A percentile compares a stretch with the other conserved stretches of the same genome.
Evolutionary conservation across 2,797 vertebrate species (phyloP).

Genomic region (Tokudaia muenninki): DNA sequence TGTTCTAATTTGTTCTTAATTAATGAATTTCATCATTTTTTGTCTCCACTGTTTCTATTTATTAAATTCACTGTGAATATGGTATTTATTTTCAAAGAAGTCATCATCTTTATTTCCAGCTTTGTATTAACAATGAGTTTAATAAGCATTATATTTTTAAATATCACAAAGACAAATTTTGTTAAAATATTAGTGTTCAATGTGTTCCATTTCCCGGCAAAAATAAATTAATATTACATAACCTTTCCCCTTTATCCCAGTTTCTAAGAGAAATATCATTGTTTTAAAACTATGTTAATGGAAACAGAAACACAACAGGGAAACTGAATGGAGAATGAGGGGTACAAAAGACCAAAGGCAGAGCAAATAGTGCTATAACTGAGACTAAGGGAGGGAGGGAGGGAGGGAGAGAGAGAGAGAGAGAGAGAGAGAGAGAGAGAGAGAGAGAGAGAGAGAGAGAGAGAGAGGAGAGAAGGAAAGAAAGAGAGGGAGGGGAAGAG

Average conservation of each 20-base stretch:
- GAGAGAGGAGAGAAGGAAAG: too few species aligned
- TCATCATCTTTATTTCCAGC: slow-evolving; percentile 34
- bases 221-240: slow-evolving; percentile 30
- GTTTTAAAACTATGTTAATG: not conserved
- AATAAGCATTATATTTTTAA: slow-evolving; percentile 54
- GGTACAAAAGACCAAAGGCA: not conserved
- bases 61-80: slow-evolving; percentile 54
- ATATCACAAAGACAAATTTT: slow-evolving; percentile 42
- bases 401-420: rapidly evolving
- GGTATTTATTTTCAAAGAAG: slow-evolving; percentile 61
- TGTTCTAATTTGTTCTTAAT: slow-evolving; percentile 56
- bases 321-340: not conserved
- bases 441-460: too few species aligned
- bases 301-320: slow-evolving; percentile 36
- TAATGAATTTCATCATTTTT: slow-evolving; percentile 61
- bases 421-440: too few species aligned
- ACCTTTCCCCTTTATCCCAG: not conserved
- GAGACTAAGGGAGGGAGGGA: not conserved
- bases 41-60: not conserved
- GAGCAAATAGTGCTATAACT: not conserved
- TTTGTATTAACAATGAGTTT: slow-evolving; percentile 52
- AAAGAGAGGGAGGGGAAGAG: not conserved
- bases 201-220: slow-evolving; percentile 40
- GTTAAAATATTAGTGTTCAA: slow-evolving; percentile 54
- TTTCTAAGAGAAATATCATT: slow-evolving; percentile 29